Base-by-base conservation (phyloP, 2,888 invertebrate genomes). In the Drosophila emarginata region DNA sequence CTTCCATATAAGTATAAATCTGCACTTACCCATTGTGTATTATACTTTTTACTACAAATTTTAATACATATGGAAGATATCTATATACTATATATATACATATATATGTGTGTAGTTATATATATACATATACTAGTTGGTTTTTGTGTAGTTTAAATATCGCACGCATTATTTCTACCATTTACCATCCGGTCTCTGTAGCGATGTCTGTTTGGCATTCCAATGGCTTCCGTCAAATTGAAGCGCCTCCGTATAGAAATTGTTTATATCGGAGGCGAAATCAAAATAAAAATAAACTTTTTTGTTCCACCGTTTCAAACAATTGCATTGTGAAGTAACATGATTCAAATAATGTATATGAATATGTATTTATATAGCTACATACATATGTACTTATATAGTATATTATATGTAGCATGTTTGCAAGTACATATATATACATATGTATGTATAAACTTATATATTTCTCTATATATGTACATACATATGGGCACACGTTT, bases 171-270 rank as follows among this genome's bases (percentile, higher is more conserved):
- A 58, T 59, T 73, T 67, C 50, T 18, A 59, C 58, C 67, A 67
- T 67, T 60, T 74, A 67, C 71, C 70, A 72, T 72, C 72, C 71
- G 71, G 71, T 76, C 45, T 45, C 45, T 9, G 45, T 45, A 18
- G 11, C 45, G 45, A 45, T 45, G 45, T 45, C 67, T 64, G 64
- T 68, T 65, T 37, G 70, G 69, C 79, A 87, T 84, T 67, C 74
- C 74, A 56, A 45, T 64, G 74, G 81, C 76, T 88, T 86, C 88
- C 87, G 87, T 80, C 87, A 86, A 78, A 61, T 78, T 66, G 78
- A 54, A 67, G 64, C 82, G 59, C 61, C 53, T 62, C 51, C 70
- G 40, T 21, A 51, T 51, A 59, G 58, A 58, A 68, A 80, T 81
- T 83, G 83, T 83, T 89, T 83, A 83, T 85, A 87, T 76, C 85